Base-by-base conservation (phyloP, 2,797 vertebrate genomes). In the Gobio occitaniae region DNA sequence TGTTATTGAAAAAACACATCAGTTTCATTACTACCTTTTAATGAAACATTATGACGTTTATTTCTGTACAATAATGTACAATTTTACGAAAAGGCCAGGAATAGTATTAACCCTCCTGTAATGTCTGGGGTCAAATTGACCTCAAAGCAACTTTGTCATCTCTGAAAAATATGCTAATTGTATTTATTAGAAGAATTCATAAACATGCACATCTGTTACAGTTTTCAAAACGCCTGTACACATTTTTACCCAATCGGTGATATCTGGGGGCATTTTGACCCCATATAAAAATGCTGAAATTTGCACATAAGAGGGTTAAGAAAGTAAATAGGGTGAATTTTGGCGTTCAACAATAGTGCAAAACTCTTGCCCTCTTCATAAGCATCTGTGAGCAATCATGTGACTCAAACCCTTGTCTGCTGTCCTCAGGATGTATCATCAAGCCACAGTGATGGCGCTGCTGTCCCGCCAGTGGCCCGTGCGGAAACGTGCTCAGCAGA, bases 391-490 rank as follows among this genome's bases (percentile, higher is more conserved):
- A 32, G 32, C 32, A 2, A 32, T 32, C 32, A 32, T 32, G 32
- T 48, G 17, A 74, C 44, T 66, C 10, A 50, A 47, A 66, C 17
- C 1, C 9, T 2, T 41, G 19, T 66, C 48, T 78, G 11, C 13
- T 76, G 7, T 66, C 70, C 17, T 63, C 89, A 99, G 98, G 93
- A 98, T 97, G 94, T 99, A 97, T 90, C 95, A 98, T 89, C 96
- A 94, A 52, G 96, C 96, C 70, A 92, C 95, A 0, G 93, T 97
- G 50, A 94, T 94, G 0, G 95, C 96, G 69, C 93, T 99, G 86
- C 91, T 99, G 89, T 97, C 96, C 86, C 96, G 96, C 6, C 93
- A 93, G 76, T 99, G 98, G 97, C 93, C 94, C 0, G 97, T 99
- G 86, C 95, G 98, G 47, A 97, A 95, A 78, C 96, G 95, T 65